Evolutionary conservation across 92 coral and sea anemone species (phyloP), one percentile per base, ranked within the genome.

Genomic region (Umimayanthus chanpuru): DNA sequence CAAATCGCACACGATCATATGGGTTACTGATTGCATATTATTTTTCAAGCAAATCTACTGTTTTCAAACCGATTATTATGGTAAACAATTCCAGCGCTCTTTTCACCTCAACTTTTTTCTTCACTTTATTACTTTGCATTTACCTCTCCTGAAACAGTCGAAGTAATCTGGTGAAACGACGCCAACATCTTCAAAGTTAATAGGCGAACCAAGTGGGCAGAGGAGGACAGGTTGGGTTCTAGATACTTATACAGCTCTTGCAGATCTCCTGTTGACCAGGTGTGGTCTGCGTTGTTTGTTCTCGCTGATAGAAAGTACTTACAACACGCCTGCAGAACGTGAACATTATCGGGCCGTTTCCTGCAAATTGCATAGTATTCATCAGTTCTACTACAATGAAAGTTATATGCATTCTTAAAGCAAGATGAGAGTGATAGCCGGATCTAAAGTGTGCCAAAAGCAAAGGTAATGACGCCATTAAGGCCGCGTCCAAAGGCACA

Each of bases 201-300:
- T 23, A 92, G 90, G 47, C 98, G 91, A 65, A 93, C 93, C 43
- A 93, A 85, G 80, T 91, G 98, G n/a, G 94, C 96, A 29, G 95
- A 88, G 18, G 95, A 90, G 0, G 98, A 93, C 11, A 97, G 94
- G 86, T 95, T 97, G 47, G 84, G 74, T 39, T 92, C 91, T 9
- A 95, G 76, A 32, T 84, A 79, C 1, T 81, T 53, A 72, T 90
- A 97, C 26, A 95, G 85, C 41, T 82, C 71, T 47, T 67, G 85
- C 28, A 92, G 86, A 61, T 93, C 90, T 43, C 88, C 89, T 49
- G 88, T 72, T 75, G 93, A 81, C 36, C 92, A 74, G 50, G 95
- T 49, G n/a, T 73, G 73, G 36, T 55, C 85, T 55, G 76, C 79
- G 30, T 72, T 85, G 56, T 84, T 91, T 26, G 89, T 39, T 36